Base-by-base conservation (phyloP, 2,797 vertebrate species). In the Lemur catta region DNA sequence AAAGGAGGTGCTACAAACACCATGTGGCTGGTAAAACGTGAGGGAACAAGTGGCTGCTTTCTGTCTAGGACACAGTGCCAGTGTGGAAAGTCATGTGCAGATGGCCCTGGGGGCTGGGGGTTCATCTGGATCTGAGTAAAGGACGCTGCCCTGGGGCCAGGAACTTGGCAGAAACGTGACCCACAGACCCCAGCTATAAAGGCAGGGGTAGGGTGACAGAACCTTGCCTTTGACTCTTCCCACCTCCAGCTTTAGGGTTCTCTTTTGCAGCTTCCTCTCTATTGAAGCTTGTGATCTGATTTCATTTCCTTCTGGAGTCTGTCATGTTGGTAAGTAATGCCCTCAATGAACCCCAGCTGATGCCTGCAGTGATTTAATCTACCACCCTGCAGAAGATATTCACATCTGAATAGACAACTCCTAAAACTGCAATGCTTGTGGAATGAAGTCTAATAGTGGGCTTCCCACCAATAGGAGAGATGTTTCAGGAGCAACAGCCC, bases 261-360 rank as follows among this genome's bases (percentile, higher is more conserved):
- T 72, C 30, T 38, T 9, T 35, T 6, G 22, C 50, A n/a, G 38
- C 38, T 74, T 88, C 69, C 57, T 72, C 75, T 38, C 75, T 50
- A n/a, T 17, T 69, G 65, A 85, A 80, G 91, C 82, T 82, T 63
- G n/a, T 46, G 2, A 93, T 50, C 35, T 41, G 15, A 59, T 50
- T 84, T 71, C 35, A 48, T 74, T 92, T 95, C 48, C 15, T 59
- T 72, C 84, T 52, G 2, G 8, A 50, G 57, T 38, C 22, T 12
- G 35, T 65, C 71, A 24, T 3, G 7, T 12, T 30, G 63, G 59
- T 67, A 76, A 87, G 11, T 20, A 91, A 74, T 20, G 7, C 82
- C 69, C 88, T 74, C 67, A 69, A 11, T n/a, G 30, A 89, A 89
- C 69, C 48, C 20, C 87, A 82, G 82, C 38, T 52, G 46, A 69